A percentile compares a stretch with the other conserved stretches of the same genome.
phyloP scores from a whole-genome alignment of 2,113 vertebrate genomes.

The Erythrocercus mccallii region DNA sequence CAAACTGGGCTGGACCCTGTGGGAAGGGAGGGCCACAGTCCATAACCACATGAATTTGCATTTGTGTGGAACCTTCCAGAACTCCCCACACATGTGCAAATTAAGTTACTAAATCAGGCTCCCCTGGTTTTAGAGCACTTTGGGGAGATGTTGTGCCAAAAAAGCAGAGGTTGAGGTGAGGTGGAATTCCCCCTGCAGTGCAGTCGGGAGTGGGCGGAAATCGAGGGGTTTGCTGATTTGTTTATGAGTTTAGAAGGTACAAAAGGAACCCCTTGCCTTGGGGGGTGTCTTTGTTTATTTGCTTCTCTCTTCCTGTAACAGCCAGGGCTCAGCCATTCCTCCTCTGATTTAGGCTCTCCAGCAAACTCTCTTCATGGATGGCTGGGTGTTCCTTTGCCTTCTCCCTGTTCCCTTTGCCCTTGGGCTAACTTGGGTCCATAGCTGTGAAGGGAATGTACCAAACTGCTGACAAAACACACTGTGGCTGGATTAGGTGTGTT shows the following conservation, averaged over 20 bases:
- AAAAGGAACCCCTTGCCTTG: not conserved
- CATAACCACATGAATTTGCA: not conserved
- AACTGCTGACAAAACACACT: not conserved
- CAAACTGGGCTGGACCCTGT: not conserved
- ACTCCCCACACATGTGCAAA: not conserved
- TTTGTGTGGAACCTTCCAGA: accelerated
- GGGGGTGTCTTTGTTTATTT: not conserved
- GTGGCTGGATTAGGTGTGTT: not conserved
- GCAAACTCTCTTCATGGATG: not conserved
- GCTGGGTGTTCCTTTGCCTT: not conserved
- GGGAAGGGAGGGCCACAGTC: not conserved
- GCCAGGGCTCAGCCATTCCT: not conserved
- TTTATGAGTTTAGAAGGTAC: not conserved
- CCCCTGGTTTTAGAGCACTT: not conserved
- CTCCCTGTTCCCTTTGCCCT: not conserved
- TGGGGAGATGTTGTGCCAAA: not conserved
- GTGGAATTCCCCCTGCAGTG: not conserved
- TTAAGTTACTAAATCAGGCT: too few relatives aligned
- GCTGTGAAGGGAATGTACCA: not conserved
- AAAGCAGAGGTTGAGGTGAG: not conserved
- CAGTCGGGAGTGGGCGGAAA: accelerated
- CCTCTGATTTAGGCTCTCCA: not conserved
- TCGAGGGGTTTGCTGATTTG: not conserved
- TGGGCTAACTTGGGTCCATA: accelerated
- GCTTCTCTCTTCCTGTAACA: not conserved